Percentiles rank a stretch among this genome's conserved stretches.
phyloP scores from a whole-genome alignment of 2,888 invertebrate genomes.

The Harmothoe impar region DNA sequence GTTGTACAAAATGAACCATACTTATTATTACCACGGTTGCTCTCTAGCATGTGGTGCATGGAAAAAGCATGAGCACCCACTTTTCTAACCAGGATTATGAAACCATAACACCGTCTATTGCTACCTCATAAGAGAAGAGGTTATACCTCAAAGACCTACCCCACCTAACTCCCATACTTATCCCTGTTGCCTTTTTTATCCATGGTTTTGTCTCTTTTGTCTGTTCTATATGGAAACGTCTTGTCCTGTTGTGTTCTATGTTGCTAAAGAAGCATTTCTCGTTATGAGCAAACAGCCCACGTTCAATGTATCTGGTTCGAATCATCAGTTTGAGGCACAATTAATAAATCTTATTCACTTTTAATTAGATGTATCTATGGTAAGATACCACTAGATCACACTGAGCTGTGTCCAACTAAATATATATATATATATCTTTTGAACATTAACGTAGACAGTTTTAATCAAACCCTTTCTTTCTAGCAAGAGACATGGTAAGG shows the following conservation, averaged over 20 bases:
- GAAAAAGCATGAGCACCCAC: background rate
- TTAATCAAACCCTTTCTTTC: background rate
- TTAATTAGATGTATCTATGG: too few species aligned
- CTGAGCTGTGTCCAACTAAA: too few species aligned
- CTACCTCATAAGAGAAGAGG: background rate
- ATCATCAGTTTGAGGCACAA: too few species aligned
- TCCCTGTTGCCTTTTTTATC: background rate
- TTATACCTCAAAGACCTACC: background rate
- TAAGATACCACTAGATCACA: too few species aligned
- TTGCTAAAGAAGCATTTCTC: background rate
- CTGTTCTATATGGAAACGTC: background rate
- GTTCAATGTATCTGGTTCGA: too few species aligned
- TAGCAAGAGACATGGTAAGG: too few species aligned
- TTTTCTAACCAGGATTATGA: background rate
- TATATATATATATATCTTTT: background rate
- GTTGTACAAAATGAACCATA: background rate
- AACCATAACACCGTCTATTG: background rate
- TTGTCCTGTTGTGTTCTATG: background rate
- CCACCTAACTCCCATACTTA: background rate
- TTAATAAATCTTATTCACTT: too few species aligned
- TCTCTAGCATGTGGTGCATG: constrained; percentile 6
- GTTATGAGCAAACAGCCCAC: too few species aligned
- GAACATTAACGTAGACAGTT: background rate
- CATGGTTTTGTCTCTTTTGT: constrained; percentile 1
- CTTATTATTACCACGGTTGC: background rate